A percentile compares a stretch with the other conserved stretches of the same genome.
Conservation (phyloP, 2,797 vertebrate species). For the Sebastes vulpes region DNA sequence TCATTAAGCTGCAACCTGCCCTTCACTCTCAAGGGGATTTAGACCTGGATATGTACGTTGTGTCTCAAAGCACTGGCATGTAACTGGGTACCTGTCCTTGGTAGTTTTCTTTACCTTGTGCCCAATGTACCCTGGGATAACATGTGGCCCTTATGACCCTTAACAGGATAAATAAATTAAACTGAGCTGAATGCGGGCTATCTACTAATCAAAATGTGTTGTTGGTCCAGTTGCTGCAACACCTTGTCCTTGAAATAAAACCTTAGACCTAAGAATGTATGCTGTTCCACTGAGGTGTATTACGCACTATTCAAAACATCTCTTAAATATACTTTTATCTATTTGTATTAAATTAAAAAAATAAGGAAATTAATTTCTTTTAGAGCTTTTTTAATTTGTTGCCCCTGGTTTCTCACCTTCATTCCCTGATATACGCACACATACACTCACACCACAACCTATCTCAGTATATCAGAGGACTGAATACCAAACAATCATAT, state of each 20-base stretch:
- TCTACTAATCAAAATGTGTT: conserved; percentile 6
- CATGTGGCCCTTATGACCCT: neutral
- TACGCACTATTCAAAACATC: neutral
- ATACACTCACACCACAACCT: neutral
- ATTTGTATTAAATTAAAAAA: neutral
- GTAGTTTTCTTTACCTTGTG: neutral
- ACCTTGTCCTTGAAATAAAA: neutral
- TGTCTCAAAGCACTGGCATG: neutral
- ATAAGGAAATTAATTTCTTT: conserved; percentile 1
- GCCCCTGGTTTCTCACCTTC: neutral
- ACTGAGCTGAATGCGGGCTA: neutral
- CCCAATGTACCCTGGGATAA: neutral
- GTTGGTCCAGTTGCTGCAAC: neutral
- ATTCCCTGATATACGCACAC: neutral
- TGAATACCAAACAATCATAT: conserved; percentile 56
- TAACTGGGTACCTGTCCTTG: neutral
- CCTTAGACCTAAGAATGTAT: neutral
- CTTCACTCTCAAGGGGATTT: neutral
- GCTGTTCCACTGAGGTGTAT: neutral
- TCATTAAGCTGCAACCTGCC: conserved; percentile 19
- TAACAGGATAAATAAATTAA: conserved; percentile 1
- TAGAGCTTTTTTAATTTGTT: neutral
- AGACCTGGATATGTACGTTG: neutral
- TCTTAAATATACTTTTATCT: neutral
- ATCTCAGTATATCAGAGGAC: conserved; percentile 14